phyloP scores from a whole-genome alignment of 2,113 vertebrate genomes.

The Eupsittula cactorum region DNA sequence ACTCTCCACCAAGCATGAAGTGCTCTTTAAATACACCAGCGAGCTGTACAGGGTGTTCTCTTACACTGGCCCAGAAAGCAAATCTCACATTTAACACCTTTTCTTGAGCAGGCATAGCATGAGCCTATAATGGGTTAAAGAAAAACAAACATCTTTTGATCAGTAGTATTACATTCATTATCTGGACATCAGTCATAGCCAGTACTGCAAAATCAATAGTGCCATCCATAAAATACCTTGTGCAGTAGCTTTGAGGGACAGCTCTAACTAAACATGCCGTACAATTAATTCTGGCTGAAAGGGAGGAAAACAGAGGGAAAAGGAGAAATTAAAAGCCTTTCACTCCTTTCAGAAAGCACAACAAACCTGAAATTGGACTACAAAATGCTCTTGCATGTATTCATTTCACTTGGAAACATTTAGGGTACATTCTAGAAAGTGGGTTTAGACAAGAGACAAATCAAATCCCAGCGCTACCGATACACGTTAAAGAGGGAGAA shows the following conservation, averaged over 20 bases:
- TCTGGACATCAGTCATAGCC: not conserved
- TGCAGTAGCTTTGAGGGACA: not conserved
- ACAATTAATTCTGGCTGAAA: not conserved
- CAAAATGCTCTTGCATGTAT: accelerated
- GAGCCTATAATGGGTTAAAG: not conserved
- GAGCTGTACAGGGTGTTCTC: constrained; percentile 18
- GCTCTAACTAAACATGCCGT: not conserved
- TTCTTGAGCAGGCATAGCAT: not conserved
- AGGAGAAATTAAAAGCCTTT: not conserved
- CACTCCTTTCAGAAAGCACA: not conserved
- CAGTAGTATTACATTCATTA: not conserved
- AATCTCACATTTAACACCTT: not conserved
- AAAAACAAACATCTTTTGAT: accelerated
- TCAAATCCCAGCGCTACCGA: not conserved
- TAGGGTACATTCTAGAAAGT: not conserved
- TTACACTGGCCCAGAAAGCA: not conserved
- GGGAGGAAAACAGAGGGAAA: not conserved
- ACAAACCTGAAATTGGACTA: not conserved
- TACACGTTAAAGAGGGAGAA: accelerated
- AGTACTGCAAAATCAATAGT: not conserved
- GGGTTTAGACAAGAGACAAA: not conserved
- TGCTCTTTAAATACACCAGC: constrained; percentile 5
- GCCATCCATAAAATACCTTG: not conserved
- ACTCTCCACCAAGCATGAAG: not conserved
- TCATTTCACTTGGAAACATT: not conserved